Evolutionary conservation across 2,888 invertebrate genomes (phyloP).

Genomic region (Parnassius mnemosyne): DNA sequence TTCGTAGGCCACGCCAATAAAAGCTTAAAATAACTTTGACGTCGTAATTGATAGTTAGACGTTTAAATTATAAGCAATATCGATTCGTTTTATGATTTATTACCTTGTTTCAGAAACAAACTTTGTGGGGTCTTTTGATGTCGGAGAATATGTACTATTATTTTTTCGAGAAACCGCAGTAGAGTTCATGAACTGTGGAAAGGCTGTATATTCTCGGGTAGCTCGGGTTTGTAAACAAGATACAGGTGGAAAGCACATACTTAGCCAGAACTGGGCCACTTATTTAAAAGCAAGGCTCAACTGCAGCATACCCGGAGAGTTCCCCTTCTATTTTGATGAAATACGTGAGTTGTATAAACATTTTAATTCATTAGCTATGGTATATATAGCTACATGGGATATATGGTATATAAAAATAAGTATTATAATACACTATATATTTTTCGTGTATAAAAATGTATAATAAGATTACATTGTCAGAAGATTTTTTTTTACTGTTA

Average conservation of each 20-base stretch:
- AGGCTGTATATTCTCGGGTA: slow-evolving; percentile 86
- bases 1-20: not conserved
- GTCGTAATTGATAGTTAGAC: not conserved
- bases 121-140: slow-evolving; percentile 86
- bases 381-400: too few relatives aligned
- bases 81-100: slow-evolving; percentile 8
- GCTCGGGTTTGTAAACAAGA: slow-evolving; percentile 87
- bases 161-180: slow-evolving; percentile 87
- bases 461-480: too few relatives aligned
- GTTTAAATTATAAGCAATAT: not conserved
- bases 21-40: slow-evolving; percentile 4
- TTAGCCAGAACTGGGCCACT: slow-evolving; percentile 85
- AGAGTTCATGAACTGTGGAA: slow-evolving; percentile 85
- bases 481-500: too few relatives aligned
- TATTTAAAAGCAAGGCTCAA: slow-evolving; percentile 85
- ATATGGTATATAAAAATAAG: too few relatives aligned
- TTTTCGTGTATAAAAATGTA: not conserved
- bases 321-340: slow-evolving; percentile 88
- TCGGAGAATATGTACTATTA: slow-evolving; percentile 84
- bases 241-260: slow-evolving; percentile 83
- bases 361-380: slow-evolving; percentile 1
- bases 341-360: slow-evolving; percentile 77
- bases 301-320: slow-evolving; percentile 86
- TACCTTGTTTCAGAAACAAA: slow-evolving; percentile 82
- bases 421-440: not conserved